Conservation (phyloP, 2,113 vertebrate genomes). For the Pelmatolapia mariae region DNA sequence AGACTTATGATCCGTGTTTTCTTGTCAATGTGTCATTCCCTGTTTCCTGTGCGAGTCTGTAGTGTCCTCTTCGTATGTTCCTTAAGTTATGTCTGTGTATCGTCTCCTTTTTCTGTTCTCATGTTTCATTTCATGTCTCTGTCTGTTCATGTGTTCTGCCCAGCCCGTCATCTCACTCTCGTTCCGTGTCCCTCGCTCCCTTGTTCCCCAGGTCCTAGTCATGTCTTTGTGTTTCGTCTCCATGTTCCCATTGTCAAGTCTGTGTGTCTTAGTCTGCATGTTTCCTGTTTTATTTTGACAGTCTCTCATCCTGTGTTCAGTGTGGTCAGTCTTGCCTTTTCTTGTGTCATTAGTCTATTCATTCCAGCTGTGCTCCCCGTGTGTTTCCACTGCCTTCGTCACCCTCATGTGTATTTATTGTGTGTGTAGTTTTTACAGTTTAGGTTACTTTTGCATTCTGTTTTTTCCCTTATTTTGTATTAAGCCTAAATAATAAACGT, state of each 20-base stretch:
- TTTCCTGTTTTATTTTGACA: neutral
- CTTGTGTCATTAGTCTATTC: neutral
- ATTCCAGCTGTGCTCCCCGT: neutral
- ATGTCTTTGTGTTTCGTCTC: neutral
- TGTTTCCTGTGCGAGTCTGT: neutral
- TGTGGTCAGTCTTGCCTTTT: neutral
- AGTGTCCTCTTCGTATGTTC: neutral
- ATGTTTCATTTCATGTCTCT: neutral
- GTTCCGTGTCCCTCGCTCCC: neutral
- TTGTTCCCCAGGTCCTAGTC: neutral
- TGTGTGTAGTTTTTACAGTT: neutral
- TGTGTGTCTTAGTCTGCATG: neutral
- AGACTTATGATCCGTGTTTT: neutral
- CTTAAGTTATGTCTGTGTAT: neutral
- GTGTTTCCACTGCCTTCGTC: neutral
- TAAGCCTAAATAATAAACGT: neutral
- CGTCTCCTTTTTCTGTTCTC: neutral
- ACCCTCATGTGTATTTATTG: neutral
- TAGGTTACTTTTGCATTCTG: neutral
- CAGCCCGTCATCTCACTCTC: neutral
- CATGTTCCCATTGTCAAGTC: neutral
- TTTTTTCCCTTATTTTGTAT: neutral
- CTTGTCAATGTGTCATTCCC: neutral
- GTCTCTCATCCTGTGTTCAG: neutral
- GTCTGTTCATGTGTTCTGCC: neutral